Evolutionary conservation across 2,797 vertebrate genomes (phyloP).

Genomic region (Syngnathus acus): DNA sequence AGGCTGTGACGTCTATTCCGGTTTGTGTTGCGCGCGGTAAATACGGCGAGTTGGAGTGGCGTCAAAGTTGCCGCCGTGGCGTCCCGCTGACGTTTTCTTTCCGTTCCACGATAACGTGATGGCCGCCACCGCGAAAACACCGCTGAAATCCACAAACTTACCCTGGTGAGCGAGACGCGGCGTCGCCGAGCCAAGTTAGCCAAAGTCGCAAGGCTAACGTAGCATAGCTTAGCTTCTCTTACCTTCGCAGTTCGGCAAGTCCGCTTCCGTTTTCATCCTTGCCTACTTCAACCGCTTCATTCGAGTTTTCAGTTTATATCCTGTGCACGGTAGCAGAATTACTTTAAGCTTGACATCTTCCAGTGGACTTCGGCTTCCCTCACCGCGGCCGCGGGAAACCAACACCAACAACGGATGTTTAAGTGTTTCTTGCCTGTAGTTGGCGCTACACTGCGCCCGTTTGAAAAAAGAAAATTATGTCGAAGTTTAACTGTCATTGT

Average conservation of each 20-base stretch:
- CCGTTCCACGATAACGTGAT: constrained; percentile 35
- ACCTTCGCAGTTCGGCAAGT: too few species aligned
- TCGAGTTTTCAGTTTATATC: background rate
- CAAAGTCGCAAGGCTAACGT: background rate
- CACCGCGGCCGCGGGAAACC: background rate
- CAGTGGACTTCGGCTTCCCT: background rate
- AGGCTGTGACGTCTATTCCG: constrained; percentile 13
- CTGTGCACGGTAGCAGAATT: too few species aligned
- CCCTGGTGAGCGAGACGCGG: constrained; percentile 76
- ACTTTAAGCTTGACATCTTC: too few species aligned
- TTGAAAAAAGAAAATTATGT: background rate
- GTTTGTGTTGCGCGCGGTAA: constrained; percentile 61
- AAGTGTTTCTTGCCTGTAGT: too few species aligned
- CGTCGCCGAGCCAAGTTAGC: background rate
- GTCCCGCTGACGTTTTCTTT: background rate
- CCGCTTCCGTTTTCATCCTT: too few species aligned
- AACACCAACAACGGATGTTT: background rate
- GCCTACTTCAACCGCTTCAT: too few species aligned
- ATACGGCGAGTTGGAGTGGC: background rate
- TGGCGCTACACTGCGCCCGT: too few species aligned
- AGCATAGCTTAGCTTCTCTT: too few species aligned
- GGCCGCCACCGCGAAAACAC: constrained; percentile 57
- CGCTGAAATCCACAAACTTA: constrained; percentile 66
- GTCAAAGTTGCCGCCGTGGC: background rate
- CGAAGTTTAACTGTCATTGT: too few species aligned